A percentile compares a stretch with the other conserved stretches of the same genome.
Conservation (phyloP, 2,113 vertebrate genomes). For the Hippolais icterina region DNA sequence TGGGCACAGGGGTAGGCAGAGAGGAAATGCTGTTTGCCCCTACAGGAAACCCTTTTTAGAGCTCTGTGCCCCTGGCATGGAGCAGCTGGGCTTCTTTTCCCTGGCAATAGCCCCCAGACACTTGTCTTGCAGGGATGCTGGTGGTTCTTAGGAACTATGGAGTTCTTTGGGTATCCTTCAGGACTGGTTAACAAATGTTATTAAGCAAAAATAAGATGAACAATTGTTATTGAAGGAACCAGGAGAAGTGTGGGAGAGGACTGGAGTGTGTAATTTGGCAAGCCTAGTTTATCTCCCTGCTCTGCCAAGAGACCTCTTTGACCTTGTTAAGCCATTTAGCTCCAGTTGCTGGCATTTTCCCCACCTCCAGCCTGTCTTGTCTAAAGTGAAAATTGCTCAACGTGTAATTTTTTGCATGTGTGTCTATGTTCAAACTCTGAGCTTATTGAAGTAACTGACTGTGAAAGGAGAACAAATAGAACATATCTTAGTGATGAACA, state of each 20-base stretch:
- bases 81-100: not conserved
- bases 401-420: not conserved
- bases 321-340: not conserved
- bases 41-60: not conserved
- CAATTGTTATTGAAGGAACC: not conserved
- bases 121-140: not conserved
- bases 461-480: not conserved
- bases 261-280: not conserved
- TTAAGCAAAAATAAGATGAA: not conserved
- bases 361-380: not conserved
- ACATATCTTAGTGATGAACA: not conserved
- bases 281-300: not conserved
- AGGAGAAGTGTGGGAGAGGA: not conserved
- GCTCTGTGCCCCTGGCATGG: not conserved
- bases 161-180: not conserved
- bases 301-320: not conserved
- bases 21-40: not conserved
- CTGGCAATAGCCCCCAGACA: not conserved
- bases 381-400: not conserved
- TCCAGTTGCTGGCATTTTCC: not conserved
- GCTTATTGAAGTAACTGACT: not conserved
- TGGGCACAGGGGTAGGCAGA: not conserved
- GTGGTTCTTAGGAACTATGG: not conserved
- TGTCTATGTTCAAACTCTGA: not conserved
- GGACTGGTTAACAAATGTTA: not conserved